Conservation (phyloP, 2,888 invertebrate species). For the Pachliopta kotzebuea region DNA sequence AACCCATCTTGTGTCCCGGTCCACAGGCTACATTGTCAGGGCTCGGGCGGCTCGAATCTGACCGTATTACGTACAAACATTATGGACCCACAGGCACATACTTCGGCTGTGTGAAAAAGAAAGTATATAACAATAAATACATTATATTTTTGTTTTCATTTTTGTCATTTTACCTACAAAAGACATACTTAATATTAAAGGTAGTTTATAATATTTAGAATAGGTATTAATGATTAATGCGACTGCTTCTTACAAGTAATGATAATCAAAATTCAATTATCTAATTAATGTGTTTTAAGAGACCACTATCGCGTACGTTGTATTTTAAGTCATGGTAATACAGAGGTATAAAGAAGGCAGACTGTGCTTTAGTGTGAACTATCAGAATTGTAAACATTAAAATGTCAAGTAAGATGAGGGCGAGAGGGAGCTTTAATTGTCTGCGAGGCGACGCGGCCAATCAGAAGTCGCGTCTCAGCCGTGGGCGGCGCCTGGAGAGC, state of each 20-base stretch:
- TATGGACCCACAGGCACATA: slow-evolving; percentile 45
- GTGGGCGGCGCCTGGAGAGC: slow-evolving; percentile 54
- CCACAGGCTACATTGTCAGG: slow-evolving; percentile 80
- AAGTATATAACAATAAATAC: slow-evolving; percentile 25
- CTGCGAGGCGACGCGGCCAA: slow-evolving; percentile 69
- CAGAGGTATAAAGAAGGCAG: slow-evolving; percentile 35
- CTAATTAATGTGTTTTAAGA: too few relatives aligned
- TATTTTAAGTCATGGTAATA: slow-evolving; percentile 9
- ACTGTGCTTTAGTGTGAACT: slow-evolving; percentile 30
- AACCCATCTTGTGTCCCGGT: slow-evolving; percentile 83
- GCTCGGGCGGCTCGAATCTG: slow-evolving; percentile 64
- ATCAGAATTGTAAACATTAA: slow-evolving; percentile 67
- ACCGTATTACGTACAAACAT: slow-evolving; percentile 63
- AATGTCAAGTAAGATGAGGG: slow-evolving; percentile 70
- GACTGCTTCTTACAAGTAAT: background rate
- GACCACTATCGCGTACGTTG: background rate
- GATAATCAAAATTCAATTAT: background rate
- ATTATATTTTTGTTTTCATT: too few relatives aligned
- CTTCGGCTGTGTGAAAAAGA: slow-evolving; percentile 5
- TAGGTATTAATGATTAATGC: background rate
- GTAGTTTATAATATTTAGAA: background rate
- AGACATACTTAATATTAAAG: background rate
- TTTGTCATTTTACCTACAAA: too few relatives aligned
- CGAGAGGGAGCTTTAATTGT: slow-evolving; percentile 68
- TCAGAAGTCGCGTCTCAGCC: slow-evolving; percentile 46